Conservation (phyloP, 2,888 invertebrate genomes). For the Plagiodera versicolora region DNA sequence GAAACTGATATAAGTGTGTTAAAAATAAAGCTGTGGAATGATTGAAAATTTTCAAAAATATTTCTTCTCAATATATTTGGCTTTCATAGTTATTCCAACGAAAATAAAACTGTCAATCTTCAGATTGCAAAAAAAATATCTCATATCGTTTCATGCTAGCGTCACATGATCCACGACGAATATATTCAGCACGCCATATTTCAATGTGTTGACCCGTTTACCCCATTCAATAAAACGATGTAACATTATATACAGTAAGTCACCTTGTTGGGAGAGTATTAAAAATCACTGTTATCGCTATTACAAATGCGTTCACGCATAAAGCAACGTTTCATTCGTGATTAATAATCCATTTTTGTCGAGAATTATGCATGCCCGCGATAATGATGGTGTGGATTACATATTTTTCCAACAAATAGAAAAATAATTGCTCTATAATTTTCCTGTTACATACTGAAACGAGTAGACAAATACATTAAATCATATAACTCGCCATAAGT, state of each 20-base stretch:
- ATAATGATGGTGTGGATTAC: conserved; percentile 7
- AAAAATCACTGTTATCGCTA: conserved; percentile 12
- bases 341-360: conserved; percentile 2
- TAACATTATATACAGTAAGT: conserved; percentile 1
- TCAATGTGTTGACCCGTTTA: conserved; percentile 9
- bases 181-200: conserved; percentile 1
- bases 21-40: too few relatives aligned
- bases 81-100: too few relatives aligned
- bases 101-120: too few relatives aligned
- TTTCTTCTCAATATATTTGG: too few relatives aligned
- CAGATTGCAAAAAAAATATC: not conserved
- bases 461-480: conserved; percentile 19
- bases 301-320: not conserved
- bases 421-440: conserved; percentile 24
- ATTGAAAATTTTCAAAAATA: too few relatives aligned
- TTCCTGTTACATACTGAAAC: conserved; percentile 23
- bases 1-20: too few relatives aligned
- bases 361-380: not conserved
- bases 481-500: conserved; percentile 23
- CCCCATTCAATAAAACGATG: conserved; percentile 13
- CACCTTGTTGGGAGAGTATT: conserved; percentile 2
- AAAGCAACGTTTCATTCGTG: not conserved
- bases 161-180: not conserved
- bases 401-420: conserved; percentile 2
- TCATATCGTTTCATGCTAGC: not conserved